A percentile compares a stretch with the other conserved stretches of the same genome.
Conservation (phyloP, 2,888 invertebrate genomes). For the Gymnoscelis rufifasciata region DNA sequence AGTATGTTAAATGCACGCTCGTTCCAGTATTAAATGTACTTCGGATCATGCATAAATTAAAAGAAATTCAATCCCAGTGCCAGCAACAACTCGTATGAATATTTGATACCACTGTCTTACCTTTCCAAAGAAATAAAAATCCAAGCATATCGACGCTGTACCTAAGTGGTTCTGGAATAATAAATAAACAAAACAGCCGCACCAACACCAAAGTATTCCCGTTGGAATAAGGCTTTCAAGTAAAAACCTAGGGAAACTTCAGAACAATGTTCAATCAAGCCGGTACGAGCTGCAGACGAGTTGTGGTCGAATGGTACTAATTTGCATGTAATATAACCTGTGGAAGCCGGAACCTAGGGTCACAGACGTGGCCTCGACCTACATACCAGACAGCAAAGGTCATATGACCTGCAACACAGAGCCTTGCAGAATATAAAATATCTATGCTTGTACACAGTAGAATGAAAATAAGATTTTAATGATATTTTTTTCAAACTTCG, state of each 20-base stretch:
- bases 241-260: slow-evolving; percentile 10
- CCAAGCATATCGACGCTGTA: background rate
- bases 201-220: slow-evolving; percentile 3
- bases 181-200: background rate
- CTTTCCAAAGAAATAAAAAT: slow-evolving; percentile 1
- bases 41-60: background rate
- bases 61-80: background rate
- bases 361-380: slow-evolving; percentile 55
- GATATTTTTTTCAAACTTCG: no score
- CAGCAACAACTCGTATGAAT: background rate
- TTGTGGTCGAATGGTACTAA: slow-evolving; percentile 31
- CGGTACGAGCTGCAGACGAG: background rate
- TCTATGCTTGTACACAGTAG: no score
- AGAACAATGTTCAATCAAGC: slow-evolving; percentile 21
- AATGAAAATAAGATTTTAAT: no score
- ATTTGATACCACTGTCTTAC: background rate
- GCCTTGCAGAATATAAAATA: slow-evolving; percentile 21
- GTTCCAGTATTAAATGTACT: no score
- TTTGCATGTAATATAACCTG: slow-evolving; percentile 33
- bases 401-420: slow-evolving; percentile 40
- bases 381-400: slow-evolving; percentile 47
- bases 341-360: slow-evolving; percentile 33
- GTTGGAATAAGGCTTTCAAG: slow-evolving; percentile 4
- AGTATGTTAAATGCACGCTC: no score
- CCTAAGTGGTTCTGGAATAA: slow-evolving; percentile 1